Base-by-base conservation (phyloP, 2,888 invertebrate species). In the Drosophila putrida region DNA sequence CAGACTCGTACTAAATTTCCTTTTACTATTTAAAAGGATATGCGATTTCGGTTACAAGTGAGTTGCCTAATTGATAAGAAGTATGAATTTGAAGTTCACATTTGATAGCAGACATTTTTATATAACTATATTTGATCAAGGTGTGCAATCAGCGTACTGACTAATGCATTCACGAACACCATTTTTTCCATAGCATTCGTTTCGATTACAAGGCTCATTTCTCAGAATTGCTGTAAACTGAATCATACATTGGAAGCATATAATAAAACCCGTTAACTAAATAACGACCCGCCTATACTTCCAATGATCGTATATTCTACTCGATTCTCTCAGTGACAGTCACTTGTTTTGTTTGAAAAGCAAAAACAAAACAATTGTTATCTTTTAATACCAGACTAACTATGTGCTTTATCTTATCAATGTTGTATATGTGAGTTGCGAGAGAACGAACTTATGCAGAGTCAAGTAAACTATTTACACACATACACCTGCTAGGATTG, bases 321-420 rank as follows among this genome's bases (percentile, higher is more conserved):
- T 38, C 11, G 13, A 36, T 54, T 10, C 53, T 33, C 46, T 47
- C 65, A 20, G 28, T 13, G 28, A 9, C 33, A 51, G 38, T 65
- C 60, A 63, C 75, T 70, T 75, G 75, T 55, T 80, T 71, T 79
- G 71, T 82, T 82, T 88, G 76, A 63, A 47, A 33, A 67, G 67
- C 64, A 58, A 75, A 76, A 69, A 64, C 53, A 64, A 65, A 74
- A 59, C 67, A 74, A 70, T 46, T 67, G 75, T 80, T 75, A 72
- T 77, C 71, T 71, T 66, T 61, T 82, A 82, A 80, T 85, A 50
- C 72, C 88, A 61, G 69, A 73, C 64, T 67, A 47, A 73, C 64
- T 67, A 47, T 63, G 61, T 47, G 72, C 50, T 20, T 80, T 85
- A 85, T 85, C 85, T 85, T 80, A 85, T 85, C 89, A 46, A n/a